Evolutionary conservation across 2,113 vertebrate species (phyloP), one percentile per base, ranked within the genome.

Genomic region (Vanacampus margaritifer): DNA sequence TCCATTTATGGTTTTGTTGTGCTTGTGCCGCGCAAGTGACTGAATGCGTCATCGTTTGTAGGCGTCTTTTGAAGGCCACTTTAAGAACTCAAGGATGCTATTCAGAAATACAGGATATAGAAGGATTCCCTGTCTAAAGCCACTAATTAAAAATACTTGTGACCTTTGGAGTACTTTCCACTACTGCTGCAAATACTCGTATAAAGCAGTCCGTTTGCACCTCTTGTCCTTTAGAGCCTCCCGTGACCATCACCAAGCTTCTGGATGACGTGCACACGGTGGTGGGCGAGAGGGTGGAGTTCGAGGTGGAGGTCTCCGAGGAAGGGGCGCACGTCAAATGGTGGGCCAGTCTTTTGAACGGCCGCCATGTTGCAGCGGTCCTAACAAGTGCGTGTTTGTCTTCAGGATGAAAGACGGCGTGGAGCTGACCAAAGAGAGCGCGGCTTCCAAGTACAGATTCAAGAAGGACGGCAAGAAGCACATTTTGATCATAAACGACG

Each of bases 401-500:
- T 57, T 58, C 75, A 98, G 96, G 96, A 91, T 84, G 89, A 98
- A 97, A 75, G 94, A 96, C 1, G 96, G 94, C 0, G 93, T 93
- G 35, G 96, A 98, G 78, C 53, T 98, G 79, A 95, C 86, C 0
- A 90, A 91, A n/a, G 96, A 96, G 0, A 82, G 62, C 0, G 82
- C 87, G 8, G 87, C 85, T 60, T 94, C 94, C 3, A 95, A 93
- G 81, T 96, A 94, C 79, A 92, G 95, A 77, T 91, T 98, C 76
- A 98, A 96, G 87, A 98, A 97, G 71, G 95, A 95, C 0, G 95
- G 95, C 5, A 94, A 84, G 80, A 93, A 88, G 14, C 96, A 98
- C 60, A 80, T 90, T 28, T 88, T 98, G 80, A 92, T 97, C 80
- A 94, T 93, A 82, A 93, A 92, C 0, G 96, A 98, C 19, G 94